Evolutionary conservation across 2,888 invertebrate genomes (phyloP), one percentile per base, ranked within the genome.

Genomic region (Pyrrhosoma nymphula): DNA sequence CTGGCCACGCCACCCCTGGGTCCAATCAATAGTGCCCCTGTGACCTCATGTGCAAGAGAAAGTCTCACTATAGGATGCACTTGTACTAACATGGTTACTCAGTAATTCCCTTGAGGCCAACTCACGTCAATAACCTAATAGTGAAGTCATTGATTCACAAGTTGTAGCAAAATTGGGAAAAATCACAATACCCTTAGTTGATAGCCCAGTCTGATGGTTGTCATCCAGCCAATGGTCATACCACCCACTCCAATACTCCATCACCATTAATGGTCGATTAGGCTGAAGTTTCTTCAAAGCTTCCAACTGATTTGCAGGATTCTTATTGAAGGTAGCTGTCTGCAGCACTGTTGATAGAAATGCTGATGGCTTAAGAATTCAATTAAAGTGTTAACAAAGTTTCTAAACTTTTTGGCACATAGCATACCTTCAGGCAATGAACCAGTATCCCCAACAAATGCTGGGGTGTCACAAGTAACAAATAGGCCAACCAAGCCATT

Each of bases 231-330:
- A 98, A 96, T 97, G 97, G 96, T 98, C 97, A 96, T 97, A 98
- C 98, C 98, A 98, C 30, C 98, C 98, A 8, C 97, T 97, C 98
- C 98, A 98, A 96, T 97, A 97, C 96, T 98, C 98, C 97, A 97
- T 97, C 0, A 97, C 97, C 97, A 98, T 97, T 14, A 97, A 96
- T 0, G 98, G 97, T 95, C 97, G 97, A 95, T 97, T 96, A 0
- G 97, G 97, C 96, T 97, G 97, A n/a, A 97, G 96, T 89, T 96
- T 96, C 95, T 97, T 96, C 90, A 97, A 96, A 16, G 96, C 96
- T 26, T 97, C 96, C 95, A 97, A 97, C 96, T 97, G 97, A 18
- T 96, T 96, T 88, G 96, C 96, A 0, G 97, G 97, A 95, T 97
- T 96, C 0, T 96, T 96, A 95, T 97, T 97, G 96, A 97, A 98